Evolutionary conservation across 2,113 vertebrate genomes (phyloP), one percentile per base, ranked within the genome.

Genomic region (Tamias sibiricus): DNA sequence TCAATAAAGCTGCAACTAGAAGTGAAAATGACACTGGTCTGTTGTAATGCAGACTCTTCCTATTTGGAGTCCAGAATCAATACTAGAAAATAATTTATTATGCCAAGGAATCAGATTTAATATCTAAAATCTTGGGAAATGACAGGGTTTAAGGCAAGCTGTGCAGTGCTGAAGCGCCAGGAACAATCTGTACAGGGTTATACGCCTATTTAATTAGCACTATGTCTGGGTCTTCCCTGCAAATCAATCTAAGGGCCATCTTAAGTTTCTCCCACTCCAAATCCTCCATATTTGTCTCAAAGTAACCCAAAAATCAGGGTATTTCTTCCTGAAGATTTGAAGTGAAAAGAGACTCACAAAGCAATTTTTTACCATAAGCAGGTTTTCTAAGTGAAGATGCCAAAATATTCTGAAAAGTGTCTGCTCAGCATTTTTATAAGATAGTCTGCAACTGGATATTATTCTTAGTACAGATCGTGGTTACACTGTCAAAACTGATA

Each of bases 71-170:
- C 57, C 77, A 95, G 89, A 94, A 71, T 87, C 79, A 80, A 93
- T 35, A 84, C 35, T 68, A 91, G 66, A 74, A 91, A 90, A 87
- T 80, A n/a, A 93, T 69, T 91, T 90, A 54, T 68, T 95, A 44
- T 68, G 69, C 93, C 96, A 96, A 87, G 24, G 69, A 64, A 66
- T 69, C 87, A 97, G 49, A 82, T 83, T 95, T 96, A 97, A 93
- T 91, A 75, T 91, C 74, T 80, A 79, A 95, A 83, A 94, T 94
- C 95, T 86, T 93, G 62, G 86, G 44, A 95, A 87, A 4, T 80
- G 74, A 93, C 64, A 95, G 59, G 87, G 64, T 83, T 96, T 72
- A 57, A 91, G 80, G 77, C 71, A 95, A 97, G 87, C 87, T 95
- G 79, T 80, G 26, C 69, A 85, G 49, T 81, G 32, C 37, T 87